Percentiles rank a stretch among this genome's conserved stretches.
Evolutionary conservation across 2,888 invertebrate species (phyloP).

Genomic region (Aspidapion aeneum): DNA sequence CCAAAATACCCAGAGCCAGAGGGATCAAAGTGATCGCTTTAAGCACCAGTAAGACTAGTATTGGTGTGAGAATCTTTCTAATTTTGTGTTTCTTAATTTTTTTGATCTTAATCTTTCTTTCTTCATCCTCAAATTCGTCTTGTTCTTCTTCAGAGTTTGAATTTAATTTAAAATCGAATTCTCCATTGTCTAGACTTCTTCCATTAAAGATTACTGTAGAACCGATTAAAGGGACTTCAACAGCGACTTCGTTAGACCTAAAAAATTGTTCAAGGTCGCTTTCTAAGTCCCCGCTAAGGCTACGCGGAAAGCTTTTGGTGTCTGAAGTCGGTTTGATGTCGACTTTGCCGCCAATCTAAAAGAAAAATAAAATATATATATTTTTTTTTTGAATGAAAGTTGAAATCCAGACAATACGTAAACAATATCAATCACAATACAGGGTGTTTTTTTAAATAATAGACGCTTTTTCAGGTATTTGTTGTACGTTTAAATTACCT

Average conservation of each 20-base stretch:
- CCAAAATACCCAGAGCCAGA: constrained; percentile 77
- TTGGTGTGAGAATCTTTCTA: constrained; percentile 80
- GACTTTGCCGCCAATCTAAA: constrained; percentile 27
- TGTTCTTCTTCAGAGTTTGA: constrained; percentile 46
- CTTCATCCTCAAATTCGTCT: constrained; percentile 26
- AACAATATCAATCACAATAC: no score
- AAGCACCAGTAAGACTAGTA: constrained; percentile 75
- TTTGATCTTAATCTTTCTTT: constrained; percentile 71
- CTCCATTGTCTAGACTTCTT: constrained; percentile 69
- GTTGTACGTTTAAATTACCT: no score
- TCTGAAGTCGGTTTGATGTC: constrained; percentile 22
- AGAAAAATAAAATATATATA: constrained; percentile 6
- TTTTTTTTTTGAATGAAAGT: not conserved
- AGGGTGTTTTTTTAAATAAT: no score
- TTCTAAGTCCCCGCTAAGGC: constrained; percentile 20
- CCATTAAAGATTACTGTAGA: constrained; percentile 72
- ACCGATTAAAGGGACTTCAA: constrained; percentile 68
- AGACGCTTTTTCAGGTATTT: no score
- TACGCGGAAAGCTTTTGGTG: constrained; percentile 22
- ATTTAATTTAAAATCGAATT: constrained; percentile 69
- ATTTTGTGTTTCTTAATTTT: constrained; percentile 74
- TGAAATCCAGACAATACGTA: no score
- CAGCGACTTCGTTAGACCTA: constrained; percentile 70
- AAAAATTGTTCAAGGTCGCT: constrained; percentile 60
- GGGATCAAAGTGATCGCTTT: constrained; percentile 85